Base-by-base conservation (phyloP, 2,888 invertebrate species). In the Zhengitettix transpicula region DNA sequence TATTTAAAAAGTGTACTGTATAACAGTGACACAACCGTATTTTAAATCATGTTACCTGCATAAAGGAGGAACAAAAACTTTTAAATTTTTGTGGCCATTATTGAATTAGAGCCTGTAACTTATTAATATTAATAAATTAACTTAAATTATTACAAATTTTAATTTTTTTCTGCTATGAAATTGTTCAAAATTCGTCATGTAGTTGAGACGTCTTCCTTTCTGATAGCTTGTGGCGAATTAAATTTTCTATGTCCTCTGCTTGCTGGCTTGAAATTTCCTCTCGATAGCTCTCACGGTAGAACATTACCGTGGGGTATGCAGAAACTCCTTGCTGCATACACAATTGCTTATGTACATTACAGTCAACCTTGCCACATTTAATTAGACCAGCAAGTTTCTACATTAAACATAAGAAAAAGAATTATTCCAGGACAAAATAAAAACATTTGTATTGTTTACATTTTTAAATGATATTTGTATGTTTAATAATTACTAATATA, bases 361-460 rank as follows among this genome's bases (percentile, higher is more conserved):
- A 87, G 71, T 87, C 80, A 7, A 87, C 72, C 71, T 82, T 83
- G 2, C 78, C 85, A 60, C 78, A 74, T 60, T 76, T 75, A 0
- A 82, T 79, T 64, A 71, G 70, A 10, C 78, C 80, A 62, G 80
- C 76, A 61, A 83, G 65, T 65, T 69, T 71, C 75, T 76, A 65
- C 55, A 71, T 17, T 8, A 15, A 57, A 44, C 1, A 14, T 1
- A 11, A 11, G 12, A 40, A 55, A 40, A 9, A 40, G 1, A n/a
- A 17, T 40, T 55, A 12, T 8, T 5, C 7, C 28, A 5, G 2
- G 2, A 55, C 11, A 12, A n/a, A 40, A 1, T 14, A 3, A 9
- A 55, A 41, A 55, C 9, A 11, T 52, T 11, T 16, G 5, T 17
- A 52, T 52, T 16, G 17, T 11, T 40, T 11, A 40, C 10, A 55